phyloP scores from a whole-genome alignment of 2,113 vertebrate genomes.

The Cyanoramphus novaezelandiae region DNA sequence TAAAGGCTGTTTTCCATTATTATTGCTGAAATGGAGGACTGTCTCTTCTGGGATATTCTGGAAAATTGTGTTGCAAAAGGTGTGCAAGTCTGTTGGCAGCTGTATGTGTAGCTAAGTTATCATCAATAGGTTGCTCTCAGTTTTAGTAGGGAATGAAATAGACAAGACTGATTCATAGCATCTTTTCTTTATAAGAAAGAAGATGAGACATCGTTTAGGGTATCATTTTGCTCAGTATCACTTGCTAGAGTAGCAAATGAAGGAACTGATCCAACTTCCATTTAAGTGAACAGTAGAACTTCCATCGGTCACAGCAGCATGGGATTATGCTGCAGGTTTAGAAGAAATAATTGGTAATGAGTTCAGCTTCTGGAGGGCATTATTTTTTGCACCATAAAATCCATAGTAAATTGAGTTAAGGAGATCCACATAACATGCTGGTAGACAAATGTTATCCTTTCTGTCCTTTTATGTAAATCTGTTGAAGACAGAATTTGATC shows the following conservation, averaged over 20 bases:
- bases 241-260: not conserved
- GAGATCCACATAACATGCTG: constrained; percentile 20
- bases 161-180: not conserved
- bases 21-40: not conserved
- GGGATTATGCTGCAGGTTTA: not conserved
- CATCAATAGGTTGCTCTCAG: not conserved
- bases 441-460: constrained; percentile 45
- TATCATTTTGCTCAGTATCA: not conserved
- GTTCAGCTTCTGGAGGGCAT: not conserved
- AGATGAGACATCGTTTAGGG: not conserved
- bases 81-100: not conserved
- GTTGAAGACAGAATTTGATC: constrained; percentile 43
- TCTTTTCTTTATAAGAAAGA: not conserved
- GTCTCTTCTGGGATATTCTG: not conserved
- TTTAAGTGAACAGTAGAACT: not conserved
- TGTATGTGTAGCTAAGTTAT: not conserved
- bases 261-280: not conserved
- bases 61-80: not conserved
- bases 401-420: constrained; percentile 18
- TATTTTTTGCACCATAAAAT: constrained; percentile 40
- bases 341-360: constrained; percentile 19
- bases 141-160: not conserved
- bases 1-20: not conserved
- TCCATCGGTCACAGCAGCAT: not conserved
- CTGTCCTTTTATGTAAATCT: constrained; percentile 45